Percentiles rank a stretch among this genome's conserved stretches.
Conservation (phyloP, 2,797 vertebrate genomes). For the Brachyalestes nurse region DNA sequence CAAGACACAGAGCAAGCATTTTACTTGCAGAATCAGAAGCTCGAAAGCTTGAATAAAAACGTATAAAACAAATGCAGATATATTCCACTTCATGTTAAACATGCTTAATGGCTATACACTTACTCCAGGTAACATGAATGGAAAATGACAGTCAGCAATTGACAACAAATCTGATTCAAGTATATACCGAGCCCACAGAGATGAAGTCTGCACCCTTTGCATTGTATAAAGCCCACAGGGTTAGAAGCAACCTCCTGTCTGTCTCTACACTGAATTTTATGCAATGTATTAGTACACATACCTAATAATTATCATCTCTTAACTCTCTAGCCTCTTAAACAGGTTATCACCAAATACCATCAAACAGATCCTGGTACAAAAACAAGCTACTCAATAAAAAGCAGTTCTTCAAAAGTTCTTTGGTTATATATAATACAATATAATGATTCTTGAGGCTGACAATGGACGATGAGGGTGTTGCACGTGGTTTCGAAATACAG, state of each 20-base stretch:
- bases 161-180: neutral
- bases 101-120: neutral
- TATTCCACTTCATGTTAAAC: neutral
- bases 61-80: neutral
- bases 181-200: neutral
- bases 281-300: neutral
- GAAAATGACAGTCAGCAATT: slow-evolving; percentile 10
- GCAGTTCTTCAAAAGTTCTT: no score
- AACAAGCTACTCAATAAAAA: neutral
- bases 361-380: no score
- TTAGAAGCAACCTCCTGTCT: neutral
- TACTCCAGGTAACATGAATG: neutral
- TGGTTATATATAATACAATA: no score
- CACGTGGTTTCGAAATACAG: no score
- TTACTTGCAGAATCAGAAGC: no score
- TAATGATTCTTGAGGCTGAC: no score
- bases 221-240: neutral
- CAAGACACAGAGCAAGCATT: no score
- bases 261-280: neutral
- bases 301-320: neutral
- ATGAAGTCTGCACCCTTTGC: neutral
- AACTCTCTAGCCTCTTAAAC: neutral
- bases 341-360: neutral
- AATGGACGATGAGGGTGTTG: no score
- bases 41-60: neutral